These are phyloP conservation scores for Cylindroiulus punctatus DNA, from an alignment of 2,888 invertebrate genomes.

Conservation along the genomic window DNA sequence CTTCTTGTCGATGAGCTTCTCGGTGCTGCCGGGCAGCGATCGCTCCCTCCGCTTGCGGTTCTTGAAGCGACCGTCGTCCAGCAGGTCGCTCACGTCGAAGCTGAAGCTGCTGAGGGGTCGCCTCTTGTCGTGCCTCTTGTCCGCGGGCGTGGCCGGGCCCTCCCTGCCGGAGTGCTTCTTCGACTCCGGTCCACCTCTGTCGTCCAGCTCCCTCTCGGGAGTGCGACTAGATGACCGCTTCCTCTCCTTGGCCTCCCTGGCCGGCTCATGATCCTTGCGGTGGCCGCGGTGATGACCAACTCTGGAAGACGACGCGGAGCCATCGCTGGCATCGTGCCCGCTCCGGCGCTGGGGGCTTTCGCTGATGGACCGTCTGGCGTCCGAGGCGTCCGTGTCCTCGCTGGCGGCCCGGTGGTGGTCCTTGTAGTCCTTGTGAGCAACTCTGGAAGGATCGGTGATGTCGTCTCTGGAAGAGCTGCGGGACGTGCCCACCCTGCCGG, in stretches of 20 bases:
- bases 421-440: conserved; percentile 1
- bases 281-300: conserved; percentile 34
- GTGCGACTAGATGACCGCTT: conserved; percentile 48
- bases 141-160: neutral
- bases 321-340: neutral
- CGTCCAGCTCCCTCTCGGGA: conserved; percentile 50
- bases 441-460: neutral
- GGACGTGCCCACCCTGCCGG: no score
- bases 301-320: neutral
- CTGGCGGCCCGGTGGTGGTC: neutral
- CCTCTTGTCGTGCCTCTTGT: conserved; percentile 44
- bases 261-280: neutral
- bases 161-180: conserved; percentile 10
- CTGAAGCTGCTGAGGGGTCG: conserved; percentile 35
- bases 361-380: conserved; percentile 15
- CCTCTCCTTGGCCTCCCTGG: neutral
- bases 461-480: neutral
- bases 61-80: conserved; percentile 40
- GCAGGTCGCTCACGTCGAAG: conserved; percentile 50
- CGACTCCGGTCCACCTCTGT: conserved; percentile 1
- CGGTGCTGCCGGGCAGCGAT: conserved; percentile 49
- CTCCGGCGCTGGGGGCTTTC: neutral
- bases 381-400: conserved; percentile 2
- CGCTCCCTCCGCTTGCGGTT: conserved; percentile 50
- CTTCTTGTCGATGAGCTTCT: conserved; percentile 25